These are phyloP conservation scores for Tetramorium parvispinum DNA, from an alignment of 1,140 invertebrate genomes.

Conservation along the genomic window DNA sequence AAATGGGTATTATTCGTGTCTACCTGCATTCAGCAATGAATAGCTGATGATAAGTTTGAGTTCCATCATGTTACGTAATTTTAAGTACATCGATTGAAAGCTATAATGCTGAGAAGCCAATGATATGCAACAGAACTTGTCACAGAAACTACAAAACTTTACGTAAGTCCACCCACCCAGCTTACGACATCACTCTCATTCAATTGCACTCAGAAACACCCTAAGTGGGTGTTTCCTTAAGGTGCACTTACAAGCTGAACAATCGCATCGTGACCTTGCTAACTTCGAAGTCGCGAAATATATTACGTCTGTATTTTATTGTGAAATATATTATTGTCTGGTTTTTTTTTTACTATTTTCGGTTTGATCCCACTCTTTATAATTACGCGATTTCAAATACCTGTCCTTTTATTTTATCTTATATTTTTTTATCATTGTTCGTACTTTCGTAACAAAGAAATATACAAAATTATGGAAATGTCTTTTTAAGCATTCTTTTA, in stretches of 20 bases:
- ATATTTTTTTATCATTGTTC: not conserved
- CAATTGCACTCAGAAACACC: not conserved
- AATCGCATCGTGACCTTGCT: slow-evolving; percentile 14
- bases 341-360: not conserved
- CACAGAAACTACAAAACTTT: slow-evolving; percentile 19
- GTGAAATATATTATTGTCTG: too few species aligned
- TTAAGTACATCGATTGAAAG: not conserved
- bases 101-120: not conserved
- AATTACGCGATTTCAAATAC: not conserved
- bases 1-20: not conserved
- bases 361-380: not conserved
- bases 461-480: not conserved
- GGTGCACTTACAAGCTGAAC: not conserved
- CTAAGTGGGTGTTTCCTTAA: not conserved
- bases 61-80: not conserved
- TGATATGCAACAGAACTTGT: not conserved
- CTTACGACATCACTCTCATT: slow-evolving; percentile 34
- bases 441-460: not conserved
- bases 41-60: not conserved
- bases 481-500: not conserved
- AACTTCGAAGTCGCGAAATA: not conserved
- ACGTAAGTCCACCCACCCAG: slow-evolving; percentile 1
- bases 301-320: too few species aligned
- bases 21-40: not conserved
- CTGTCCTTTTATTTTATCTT: not conserved